Evolutionary conservation across 2,888 invertebrate species (phyloP), one percentile per base, ranked within the genome.

Genomic region (Pheosia tremula): DNA sequence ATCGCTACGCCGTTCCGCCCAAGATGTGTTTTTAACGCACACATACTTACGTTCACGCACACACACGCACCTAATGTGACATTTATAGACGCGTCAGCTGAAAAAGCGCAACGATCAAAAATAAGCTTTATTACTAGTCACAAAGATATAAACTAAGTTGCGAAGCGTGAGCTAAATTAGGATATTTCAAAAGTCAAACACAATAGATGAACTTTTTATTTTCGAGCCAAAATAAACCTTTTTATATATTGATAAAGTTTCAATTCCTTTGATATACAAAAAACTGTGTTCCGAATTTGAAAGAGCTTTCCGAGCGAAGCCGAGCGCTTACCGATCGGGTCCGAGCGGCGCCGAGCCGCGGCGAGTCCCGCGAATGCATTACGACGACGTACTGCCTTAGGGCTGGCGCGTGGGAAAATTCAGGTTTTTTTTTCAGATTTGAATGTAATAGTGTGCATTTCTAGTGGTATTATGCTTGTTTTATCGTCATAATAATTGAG

Each of bases 281-380:
- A 84, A 87, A 84, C 83, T 85, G 76, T 79, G 87, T 85, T 88
- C 86, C 86, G 89, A 88, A 88, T 90, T 88, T 80, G 89, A 90
- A 88, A 89, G 88, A 89, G 90, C 89, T 90, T 88, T 83, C 90
- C 92, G 93, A 91, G 81, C 67, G 67, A 65, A 70, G 79, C 90
- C 93, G 93, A 93, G 84, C 87, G 84, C 80, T 86, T 93, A 93
- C 93, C 92, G 93, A 93, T 93, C 93, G 85, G 88, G 90, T 84
- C 92, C 92, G 93, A 93, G 82, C 77, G 90, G 87, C 89, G 90
- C 91, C 93, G 93, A 93, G 88, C 84, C 86, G 83, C 84, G 76
- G 87, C 89, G 89, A 90, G 86, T 78, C 85, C 85, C 85, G 84
- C 84, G 91, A 91, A 90, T 92, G 93, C 93, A 92, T 91, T 91